phyloP scores from a whole-genome alignment of 1,140 invertebrate species.

The Drosophila orosa region DNA sequence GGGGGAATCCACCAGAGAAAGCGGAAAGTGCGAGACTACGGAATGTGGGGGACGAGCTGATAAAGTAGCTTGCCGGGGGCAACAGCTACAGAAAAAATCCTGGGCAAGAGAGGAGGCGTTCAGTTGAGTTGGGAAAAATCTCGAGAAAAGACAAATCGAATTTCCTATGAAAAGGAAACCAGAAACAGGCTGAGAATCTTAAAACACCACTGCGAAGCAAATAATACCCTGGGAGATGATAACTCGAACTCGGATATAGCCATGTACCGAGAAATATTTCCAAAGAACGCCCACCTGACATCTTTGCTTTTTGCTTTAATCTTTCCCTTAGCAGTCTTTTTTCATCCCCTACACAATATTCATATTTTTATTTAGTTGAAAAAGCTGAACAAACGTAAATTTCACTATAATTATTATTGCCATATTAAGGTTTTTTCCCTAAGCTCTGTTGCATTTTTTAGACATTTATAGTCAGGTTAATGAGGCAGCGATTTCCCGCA shows the following conservation, averaged over 20 bases:
- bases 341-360: neutral
- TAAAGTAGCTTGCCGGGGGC: constrained; percentile 71
- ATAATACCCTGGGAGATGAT: constrained; percentile 7
- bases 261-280: neutral
- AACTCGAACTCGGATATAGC: neutral
- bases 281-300: neutral
- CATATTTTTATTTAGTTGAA: neutral
- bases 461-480: neutral
- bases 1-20: neutral
- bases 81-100: neutral
- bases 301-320: neutral
- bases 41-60: constrained; percentile 51
- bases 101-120: neutral
- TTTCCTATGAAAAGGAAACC: constrained; percentile 41
- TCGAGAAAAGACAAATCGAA: constrained; percentile 61
- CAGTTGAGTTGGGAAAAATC: constrained; percentile 16
- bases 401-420: neutral
- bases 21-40: constrained; percentile 6
- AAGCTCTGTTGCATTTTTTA: neutral
- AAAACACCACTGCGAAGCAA: neutral
- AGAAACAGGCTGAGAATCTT: constrained; percentile 6
- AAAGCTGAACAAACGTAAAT: neutral
- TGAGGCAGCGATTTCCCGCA: neutral
- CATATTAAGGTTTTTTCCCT: neutral
- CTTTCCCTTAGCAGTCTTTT: neutral